A percentile compares a stretch with the other conserved stretches of the same genome.
Conservation (phyloP, 2,888 invertebrate genomes). For the Steinernema hermaphroditum region DNA sequence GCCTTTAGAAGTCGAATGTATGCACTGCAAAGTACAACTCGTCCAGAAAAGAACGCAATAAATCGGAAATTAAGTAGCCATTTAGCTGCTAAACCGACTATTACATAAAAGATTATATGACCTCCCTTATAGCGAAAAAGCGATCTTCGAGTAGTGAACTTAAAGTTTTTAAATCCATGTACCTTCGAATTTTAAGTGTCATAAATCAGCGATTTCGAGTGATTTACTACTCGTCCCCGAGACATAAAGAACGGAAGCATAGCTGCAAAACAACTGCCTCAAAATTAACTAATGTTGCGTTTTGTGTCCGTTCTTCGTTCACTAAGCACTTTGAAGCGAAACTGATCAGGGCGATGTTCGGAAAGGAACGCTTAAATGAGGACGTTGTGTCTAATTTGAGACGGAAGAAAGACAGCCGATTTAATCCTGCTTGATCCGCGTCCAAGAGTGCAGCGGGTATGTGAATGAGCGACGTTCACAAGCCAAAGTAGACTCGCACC, state of each 20-base stretch:
- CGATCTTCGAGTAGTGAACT: no score
- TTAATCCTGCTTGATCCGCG: conserved; percentile 24
- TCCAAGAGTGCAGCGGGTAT: not conserved
- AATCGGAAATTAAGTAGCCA: conserved; percentile 14
- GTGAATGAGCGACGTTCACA: not conserved
- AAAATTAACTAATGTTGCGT: no score
- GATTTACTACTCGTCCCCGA: no score
- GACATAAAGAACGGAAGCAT: no score
- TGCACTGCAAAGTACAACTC: not conserved
- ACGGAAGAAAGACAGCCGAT: conserved; percentile 23
- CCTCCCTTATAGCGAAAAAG: not conserved
- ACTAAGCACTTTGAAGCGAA: no score
- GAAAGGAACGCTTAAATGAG: conserved; percentile 1
- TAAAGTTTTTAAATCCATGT: no score
- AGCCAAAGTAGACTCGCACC: not conserved
- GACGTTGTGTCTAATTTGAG: not conserved
- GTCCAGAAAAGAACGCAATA: not conserved
- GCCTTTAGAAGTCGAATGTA: not conserved
- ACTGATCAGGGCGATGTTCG: no score
- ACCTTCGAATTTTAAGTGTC: no score
- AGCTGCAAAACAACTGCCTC: no score
- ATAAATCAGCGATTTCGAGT: no score
- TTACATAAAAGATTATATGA: conserved; percentile 6
- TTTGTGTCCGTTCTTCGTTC: no score
- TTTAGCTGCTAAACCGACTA: not conserved